Evolutionary conservation across 1,140 invertebrate genomes (phyloP).

Genomic region (Sarcophaga peregrina): DNA sequence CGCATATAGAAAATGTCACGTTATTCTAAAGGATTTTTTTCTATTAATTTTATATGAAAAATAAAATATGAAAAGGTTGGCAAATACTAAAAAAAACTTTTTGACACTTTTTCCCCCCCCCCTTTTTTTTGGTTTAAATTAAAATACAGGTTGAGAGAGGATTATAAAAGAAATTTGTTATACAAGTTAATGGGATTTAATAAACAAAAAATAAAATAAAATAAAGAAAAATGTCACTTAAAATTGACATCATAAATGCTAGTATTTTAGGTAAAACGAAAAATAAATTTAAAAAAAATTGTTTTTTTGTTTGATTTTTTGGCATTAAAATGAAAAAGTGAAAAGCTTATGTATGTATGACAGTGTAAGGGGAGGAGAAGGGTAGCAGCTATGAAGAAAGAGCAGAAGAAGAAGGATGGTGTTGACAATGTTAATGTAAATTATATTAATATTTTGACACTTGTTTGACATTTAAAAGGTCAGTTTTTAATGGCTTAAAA

Average conservation of each 20-base stretch:
- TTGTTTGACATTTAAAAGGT: conserved; percentile 37
- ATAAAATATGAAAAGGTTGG: background rate
- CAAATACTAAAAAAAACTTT: background rate
- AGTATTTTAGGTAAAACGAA: no score
- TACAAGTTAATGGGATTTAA: no score
- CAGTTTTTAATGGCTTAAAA: background rate
- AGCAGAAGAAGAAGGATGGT: background rate
- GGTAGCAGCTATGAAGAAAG: background rate
- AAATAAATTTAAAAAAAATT: no score
- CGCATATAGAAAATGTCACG: background rate
- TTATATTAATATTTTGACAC: conserved; percentile 33
- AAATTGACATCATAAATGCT: conserved; percentile 1
- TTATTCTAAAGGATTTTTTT: background rate
- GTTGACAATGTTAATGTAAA: conserved; percentile 21
- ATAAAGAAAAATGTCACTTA: background rate
- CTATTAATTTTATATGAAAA: background rate
- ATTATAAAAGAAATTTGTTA: no score
- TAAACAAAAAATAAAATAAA: no score
- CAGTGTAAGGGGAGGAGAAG: background rate
- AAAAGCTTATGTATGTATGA: background rate
- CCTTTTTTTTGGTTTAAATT: no score
- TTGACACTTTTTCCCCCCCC: background rate
- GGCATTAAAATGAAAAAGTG: background rate
- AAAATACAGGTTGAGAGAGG: no score
- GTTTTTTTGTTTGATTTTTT: background rate